Conservation (phyloP, 2,113 vertebrate species). For the Rissa tridactyla region DNA sequence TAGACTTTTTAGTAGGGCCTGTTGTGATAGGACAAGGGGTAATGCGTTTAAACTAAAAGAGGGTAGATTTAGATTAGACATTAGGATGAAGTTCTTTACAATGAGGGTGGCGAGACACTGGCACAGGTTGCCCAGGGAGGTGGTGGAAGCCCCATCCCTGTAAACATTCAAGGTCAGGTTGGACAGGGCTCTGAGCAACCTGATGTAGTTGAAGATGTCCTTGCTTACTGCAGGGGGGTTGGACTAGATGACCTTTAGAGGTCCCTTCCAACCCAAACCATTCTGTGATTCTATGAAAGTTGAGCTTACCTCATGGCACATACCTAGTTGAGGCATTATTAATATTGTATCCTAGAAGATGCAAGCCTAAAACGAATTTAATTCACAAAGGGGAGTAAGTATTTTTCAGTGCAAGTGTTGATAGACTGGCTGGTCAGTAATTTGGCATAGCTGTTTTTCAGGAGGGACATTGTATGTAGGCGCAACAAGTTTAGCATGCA, state of each 20-base stretch:
- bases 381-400: neutral
- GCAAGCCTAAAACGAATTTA: neutral
- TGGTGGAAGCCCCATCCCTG: too few relatives aligned
- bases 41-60: neutral
- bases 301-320: neutral
- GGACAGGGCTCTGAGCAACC: neutral
- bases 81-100: neutral
- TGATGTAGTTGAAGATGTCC: neutral
- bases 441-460: neutral
- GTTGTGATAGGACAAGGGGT: neutral
- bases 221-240: neutral
- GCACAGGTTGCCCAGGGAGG: neutral
- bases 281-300: neutral
- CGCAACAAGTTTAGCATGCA: neutral
- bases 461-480: neutral
- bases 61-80: neutral
- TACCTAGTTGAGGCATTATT: neutral
- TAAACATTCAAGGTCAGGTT: neutral
- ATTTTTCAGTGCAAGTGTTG: neutral
- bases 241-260: neutral
- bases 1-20: neutral
- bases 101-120: neutral
- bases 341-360: neutral
- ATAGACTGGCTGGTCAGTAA: neutral
- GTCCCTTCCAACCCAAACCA: neutral